Base-by-base conservation (phyloP, 2,888 invertebrate species). In the Candidula unifasciata region DNA sequence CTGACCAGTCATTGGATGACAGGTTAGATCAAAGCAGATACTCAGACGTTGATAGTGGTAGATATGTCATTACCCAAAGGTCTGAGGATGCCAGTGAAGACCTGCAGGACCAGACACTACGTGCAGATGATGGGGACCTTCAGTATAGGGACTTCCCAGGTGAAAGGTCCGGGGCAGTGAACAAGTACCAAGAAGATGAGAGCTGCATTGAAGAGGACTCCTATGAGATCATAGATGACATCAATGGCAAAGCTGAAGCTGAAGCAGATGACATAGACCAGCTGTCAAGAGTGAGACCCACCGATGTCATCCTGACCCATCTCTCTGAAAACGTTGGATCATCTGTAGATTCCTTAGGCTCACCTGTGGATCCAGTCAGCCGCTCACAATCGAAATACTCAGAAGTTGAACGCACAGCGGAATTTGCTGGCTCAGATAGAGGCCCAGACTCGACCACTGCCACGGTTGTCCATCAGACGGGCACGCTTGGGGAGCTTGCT, bases 1-100 rank as follows among this genome's bases (percentile, higher is more conserved):
- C 82, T 8, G 54, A 82, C 13, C 82, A 82, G 33, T 68, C 82
- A 6, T 44, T 82, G 13, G 82, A 82, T 3, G 73, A 76, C 21
- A 78, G 64, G 27, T 16, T 74, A 2, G 79, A 79, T 18, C 44
- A 68, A 6, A 79, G 79, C 68, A 66, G 64, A 21, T 64, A 35
- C 27, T 79, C 79, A 13, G 54, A 52, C 16, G 52, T 27, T 5
- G 68, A 78, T 13, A 60, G 33, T n/a, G 37, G 64, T 10, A 78
- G 60, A 27, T 78, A 64, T 60, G 24, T 10, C 24, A 8, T 60
- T 33, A 1, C 35, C 16, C 35, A 64, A 3, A 33, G 1, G 3
- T 35, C 35, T 35, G 35, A 80, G 44, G 52, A 68, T 52, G 52
- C 3, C 18, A n/a, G 1, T 18, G 78, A 37, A 27, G 33, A 52